Base-by-base conservation (phyloP, 2,113 vertebrate species). In the Tautogolabrus adspersus region DNA sequence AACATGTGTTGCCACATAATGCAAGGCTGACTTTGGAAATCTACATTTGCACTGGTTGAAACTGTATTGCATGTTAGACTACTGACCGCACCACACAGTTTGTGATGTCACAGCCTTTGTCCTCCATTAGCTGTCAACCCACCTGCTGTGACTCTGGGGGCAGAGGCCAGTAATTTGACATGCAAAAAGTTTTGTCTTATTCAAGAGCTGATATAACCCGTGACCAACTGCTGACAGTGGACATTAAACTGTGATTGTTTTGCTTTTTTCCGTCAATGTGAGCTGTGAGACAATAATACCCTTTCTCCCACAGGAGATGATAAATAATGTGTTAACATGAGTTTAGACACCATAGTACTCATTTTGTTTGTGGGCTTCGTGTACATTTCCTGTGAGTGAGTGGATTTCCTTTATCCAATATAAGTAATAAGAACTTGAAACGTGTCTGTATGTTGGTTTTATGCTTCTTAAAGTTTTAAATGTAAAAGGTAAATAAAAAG, bases 401-500 rank as follows among this genome's bases (percentile, higher is more conserved):
- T 10, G 26, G 79, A n/a, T n/a, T n/a, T 10, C 38, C 15, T 71
- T 9, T 38, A 59, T 57, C 38, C 34, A 62, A 60, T 47, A 40
- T 12, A 22, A 73, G 52, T 5, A 64, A 15, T 44, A 54, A 42
- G 1, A 46, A 49, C 30, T n/a, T 78, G 26, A 66, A 21, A 9
- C 64, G 26, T 75, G 58, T 60, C n/a, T 54, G 1, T 71, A 21
- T 42, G 19, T 82, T 80, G 19, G 10, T 78, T 76, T 82, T 61
- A 66, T 69, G 49, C 69, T 79, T 66, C 58, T 84, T 75, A 19
- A 15, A 11, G 8, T 86, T 84, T 87, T 26, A 30, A 81, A 66
- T 81, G 34, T 8, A 60, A 30, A 78, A 76, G 44, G n/a, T 75
- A 26, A 89, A 90, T 88, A 88, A 90, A 89, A 70, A 58, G 55